A percentile compares a stretch with the other conserved stretches of the same genome.
phyloP scores from a whole-genome alignment of 2,113 vertebrate species.

The Dasypus novemcinctus region DNA sequence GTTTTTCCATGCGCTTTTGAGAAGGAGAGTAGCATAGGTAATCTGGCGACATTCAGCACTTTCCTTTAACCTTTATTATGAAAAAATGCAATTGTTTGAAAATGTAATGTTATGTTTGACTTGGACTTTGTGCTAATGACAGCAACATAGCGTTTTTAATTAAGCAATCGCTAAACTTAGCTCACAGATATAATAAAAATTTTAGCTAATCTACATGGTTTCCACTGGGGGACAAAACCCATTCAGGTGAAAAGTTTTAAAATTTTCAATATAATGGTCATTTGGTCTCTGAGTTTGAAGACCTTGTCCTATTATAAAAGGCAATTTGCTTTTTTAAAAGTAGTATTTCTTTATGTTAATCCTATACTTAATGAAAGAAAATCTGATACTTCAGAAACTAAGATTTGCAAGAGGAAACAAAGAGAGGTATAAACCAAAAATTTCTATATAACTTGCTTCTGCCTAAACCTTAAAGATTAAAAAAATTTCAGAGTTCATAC shows the following conservation, averaged over 20 bases:
- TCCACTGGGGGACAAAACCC: not conserved
- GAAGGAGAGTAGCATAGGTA: not conserved
- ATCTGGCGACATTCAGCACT: not conserved
- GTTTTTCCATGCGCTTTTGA: not conserved
- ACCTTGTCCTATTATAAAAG: not conserved
- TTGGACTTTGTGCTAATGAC: not conserved
- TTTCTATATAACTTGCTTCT: not conserved
- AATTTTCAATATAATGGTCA: not conserved
- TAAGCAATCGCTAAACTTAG: not conserved
- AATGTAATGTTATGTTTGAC: not conserved
- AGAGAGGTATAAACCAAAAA: not conserved
- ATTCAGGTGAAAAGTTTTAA: not conserved
- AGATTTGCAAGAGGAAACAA: constrained; percentile 1
- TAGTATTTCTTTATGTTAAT: not conserved
- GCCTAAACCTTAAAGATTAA: not conserved
- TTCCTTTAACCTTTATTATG: not conserved
- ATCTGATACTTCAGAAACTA: not conserved
- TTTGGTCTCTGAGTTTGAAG: not conserved
- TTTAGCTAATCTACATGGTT: not conserved
- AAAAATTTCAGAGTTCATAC: not conserved
- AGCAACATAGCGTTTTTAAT: not conserved
- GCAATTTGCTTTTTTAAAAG: not conserved
- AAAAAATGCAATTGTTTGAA: not conserved
- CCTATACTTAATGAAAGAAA: not conserved
- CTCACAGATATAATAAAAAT: not conserved